Evolutionary conservation across 2,113 vertebrate genomes (phyloP), one percentile per base, ranked within the genome.

Genomic region (Apaloderma vittatum): DNA sequence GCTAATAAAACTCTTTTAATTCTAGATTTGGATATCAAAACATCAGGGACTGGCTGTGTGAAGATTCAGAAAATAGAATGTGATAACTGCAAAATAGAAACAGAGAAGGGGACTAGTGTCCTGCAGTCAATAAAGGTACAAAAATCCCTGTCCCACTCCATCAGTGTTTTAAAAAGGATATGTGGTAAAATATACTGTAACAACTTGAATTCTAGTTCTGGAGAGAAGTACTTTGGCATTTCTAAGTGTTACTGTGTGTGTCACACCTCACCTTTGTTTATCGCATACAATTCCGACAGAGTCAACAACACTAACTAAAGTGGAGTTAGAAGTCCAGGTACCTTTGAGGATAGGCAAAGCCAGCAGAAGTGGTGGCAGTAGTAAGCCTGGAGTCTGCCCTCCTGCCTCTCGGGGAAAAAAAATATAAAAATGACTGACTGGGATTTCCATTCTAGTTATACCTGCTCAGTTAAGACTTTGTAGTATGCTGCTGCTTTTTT

Each of bases 81-180:
- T 97, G 98, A 99, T 93, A 93, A 97, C 96, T 99, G 99, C 97
- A 98, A 92, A 91, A 98, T 99, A 95, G 97, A 98, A 97, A 99
- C 98, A 12, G 99, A 99, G 84, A 97, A 96, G 88, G 99, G 99
- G 30, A 95, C 97, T 81, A 99, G 99, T 95, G 76, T 98, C 62
- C 94, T 99, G 86, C 98, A 99, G 74, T 99, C 99, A 88, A 86
- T 99, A 80, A 99, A 99, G 99, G 99, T 99, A 98, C 75, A 75
- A 79, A 63, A 15, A 93, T 27, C 67, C n/a, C 63, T 73, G 20
- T 9, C 4, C 9, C 4, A 15, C 76, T 86, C 86, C 9, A 29
- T 54, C 12, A 15, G 15, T 86, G 18, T 57, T 87, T 92, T 65
- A 49, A 87, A 59, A 55, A 65, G 84, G 21, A 52, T 57, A 6